A percentile compares a stretch with the other conserved stretches of the same genome.
Evolutionary conservation across 2,888 invertebrate genomes (phyloP).

Genomic region (Trachelus tabidus): DNA sequence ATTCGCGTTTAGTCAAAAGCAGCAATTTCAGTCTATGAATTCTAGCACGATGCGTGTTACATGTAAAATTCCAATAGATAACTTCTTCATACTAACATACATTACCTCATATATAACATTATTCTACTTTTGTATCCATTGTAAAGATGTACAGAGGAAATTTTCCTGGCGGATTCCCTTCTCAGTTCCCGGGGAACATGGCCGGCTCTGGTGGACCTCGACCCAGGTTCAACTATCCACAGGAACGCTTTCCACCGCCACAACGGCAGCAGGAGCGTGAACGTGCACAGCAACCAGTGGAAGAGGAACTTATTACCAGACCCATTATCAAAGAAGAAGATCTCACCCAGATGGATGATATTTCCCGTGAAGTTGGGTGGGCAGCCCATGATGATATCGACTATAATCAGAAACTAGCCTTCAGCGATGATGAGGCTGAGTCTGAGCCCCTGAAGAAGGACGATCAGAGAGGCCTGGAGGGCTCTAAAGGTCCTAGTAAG

Average conservation of each 20-base stretch:
- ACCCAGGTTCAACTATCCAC: slow-evolving; percentile 59
- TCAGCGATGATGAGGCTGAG: slow-evolving; percentile 89
- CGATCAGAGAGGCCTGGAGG: slow-evolving; percentile 37
- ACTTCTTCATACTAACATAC: neutral
- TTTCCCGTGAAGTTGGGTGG: slow-evolving; percentile 91
- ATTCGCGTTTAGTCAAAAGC: neutral
- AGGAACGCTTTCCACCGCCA: slow-evolving; percentile 53
- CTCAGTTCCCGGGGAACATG: slow-evolving; percentile 56
- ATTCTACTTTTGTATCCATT: slow-evolving; percentile 18
- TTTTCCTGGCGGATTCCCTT: slow-evolving; percentile 60
- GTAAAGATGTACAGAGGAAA: slow-evolving; percentile 65
- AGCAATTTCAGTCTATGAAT: neutral
- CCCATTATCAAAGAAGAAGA: slow-evolving; percentile 95
- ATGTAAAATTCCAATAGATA: neutral
- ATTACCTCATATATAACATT: neutral
- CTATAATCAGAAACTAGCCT: slow-evolving; percentile 93
- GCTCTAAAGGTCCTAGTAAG: slow-evolving; percentile 28
- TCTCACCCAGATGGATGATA: slow-evolving; percentile 90
- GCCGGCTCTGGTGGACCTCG: slow-evolving; percentile 53
- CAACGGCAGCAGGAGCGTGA: slow-evolving; percentile 53
- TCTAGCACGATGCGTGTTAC: neutral
- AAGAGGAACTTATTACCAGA: slow-evolving; percentile 76
- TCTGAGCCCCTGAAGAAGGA: slow-evolving; percentile 53
- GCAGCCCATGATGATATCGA: slow-evolving; percentile 93
- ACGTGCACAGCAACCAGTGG: slow-evolving; percentile 67